These are phyloP conservation scores for Tuberolachnus salignus DNA, from an alignment of 2,888 invertebrate species.

Conservation along the genomic window DNA sequence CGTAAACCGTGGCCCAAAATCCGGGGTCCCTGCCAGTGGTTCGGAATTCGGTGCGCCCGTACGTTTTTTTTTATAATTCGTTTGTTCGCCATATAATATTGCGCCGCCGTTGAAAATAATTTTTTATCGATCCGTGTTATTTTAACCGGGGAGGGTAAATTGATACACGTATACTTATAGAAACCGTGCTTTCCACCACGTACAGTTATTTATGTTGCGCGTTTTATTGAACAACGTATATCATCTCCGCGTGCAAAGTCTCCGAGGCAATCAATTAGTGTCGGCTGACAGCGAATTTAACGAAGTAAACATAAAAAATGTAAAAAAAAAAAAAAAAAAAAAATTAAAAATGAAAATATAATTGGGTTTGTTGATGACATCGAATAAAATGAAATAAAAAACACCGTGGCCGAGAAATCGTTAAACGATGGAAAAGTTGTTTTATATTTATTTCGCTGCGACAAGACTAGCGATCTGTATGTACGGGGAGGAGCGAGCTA, in stretches of 20 bases:
- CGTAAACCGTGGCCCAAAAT: too few relatives aligned
- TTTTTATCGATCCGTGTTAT: not conserved
- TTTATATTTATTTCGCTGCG: constrained; percentile 11
- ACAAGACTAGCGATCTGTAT: constrained; percentile 10
- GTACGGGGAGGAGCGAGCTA: not conserved
- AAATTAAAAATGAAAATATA: constrained; percentile 7
- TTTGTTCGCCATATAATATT: too few relatives aligned
- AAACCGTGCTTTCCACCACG: too few relatives aligned
- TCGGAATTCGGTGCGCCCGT: too few relatives aligned
- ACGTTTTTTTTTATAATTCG: too few relatives aligned
- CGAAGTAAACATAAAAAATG: not conserved
- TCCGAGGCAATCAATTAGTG: constrained; percentile 1
- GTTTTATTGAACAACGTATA: not conserved
- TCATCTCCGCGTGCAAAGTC: too few relatives aligned
- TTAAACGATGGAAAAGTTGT: not conserved
- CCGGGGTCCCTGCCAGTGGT: too few relatives aligned
- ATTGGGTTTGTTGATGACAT: not conserved
- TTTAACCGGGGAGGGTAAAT: too few relatives aligned
- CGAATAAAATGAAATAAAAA: not conserved
- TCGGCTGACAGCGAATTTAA: constrained; percentile 7
- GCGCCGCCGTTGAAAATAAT: not conserved
- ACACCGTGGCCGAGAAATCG: constrained; percentile 21
- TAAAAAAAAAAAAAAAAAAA: constrained; percentile 10
- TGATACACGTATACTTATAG: too few relatives aligned
- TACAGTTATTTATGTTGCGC: not conserved